Evolutionary conservation across 1,140 invertebrate species (phyloP), one percentile per base, ranked within the genome.

Genomic region (Cyclina sinensis): DNA sequence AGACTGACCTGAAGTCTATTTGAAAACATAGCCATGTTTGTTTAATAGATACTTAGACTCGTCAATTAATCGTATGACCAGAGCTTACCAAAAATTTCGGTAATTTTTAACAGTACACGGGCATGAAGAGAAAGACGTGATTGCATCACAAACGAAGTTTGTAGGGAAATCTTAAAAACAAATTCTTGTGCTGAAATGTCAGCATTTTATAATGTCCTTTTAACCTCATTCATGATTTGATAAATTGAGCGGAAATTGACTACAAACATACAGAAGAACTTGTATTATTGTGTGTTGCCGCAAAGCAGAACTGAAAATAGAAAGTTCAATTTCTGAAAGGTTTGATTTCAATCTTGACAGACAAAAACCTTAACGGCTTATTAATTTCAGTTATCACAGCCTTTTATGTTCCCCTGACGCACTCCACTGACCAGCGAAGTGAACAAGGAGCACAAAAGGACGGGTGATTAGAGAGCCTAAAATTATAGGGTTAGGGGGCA

Each of bases 271-370:
- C n/a, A n/a, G n/a, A n/a, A n/a, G 21, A 18, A 7, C 51, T n/a
- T 14, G 21, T 18, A 54, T 54, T 54, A 7, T 54, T 54, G 7
- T n/a, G n/a, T 11, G 3, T 54, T 54, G 51, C 51, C 18, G 3
- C 21, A 54, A 18, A 62, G 18, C 24, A 62, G n/a, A 4, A 62
- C 24, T 62, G 57, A 62, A 27, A 27, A 62, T 24, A 62, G 57
- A 62, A 62, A 62, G 57, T 74, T 74, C 39, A 18, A 18, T 48
- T n/a, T 48, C 39, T 74, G 21, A 46, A n/a, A 24, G 70, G 70
- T n/a, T 74, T 24, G 70, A 74, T 74, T 74, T 74, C 70, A 24
- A 74, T 74, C 70, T 74, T 74, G 70, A 74, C 18, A 39, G 70
- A 46, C 70, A 74, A 37, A 43, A 48, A 21, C 11, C 65, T 70